Percentiles rank a stretch among this genome's conserved stretches.
phyloP scores from a whole-genome alignment of 2,888 invertebrate species.

The Yponomeuta sedellus region DNA sequence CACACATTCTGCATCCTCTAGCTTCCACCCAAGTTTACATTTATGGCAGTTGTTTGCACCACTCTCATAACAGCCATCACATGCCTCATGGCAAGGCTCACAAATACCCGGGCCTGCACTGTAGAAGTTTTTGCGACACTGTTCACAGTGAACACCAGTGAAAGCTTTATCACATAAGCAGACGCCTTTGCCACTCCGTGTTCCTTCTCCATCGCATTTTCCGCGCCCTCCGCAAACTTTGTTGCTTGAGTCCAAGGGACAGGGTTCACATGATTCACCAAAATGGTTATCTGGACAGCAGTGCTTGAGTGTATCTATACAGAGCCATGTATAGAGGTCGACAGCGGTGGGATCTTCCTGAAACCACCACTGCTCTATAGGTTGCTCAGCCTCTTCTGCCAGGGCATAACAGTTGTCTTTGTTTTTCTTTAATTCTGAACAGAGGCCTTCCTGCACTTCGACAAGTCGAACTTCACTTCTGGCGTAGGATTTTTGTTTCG shows the following conservation, averaged over 20 bases:
- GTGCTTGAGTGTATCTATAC: conserved; percentile 83
- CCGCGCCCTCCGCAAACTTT: conserved; percentile 89
- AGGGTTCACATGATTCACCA: conserved; percentile 86
- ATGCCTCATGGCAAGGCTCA: conserved; percentile 86
- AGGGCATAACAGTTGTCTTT: conserved; percentile 88
- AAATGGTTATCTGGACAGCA: conserved; percentile 92
- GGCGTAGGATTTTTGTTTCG: conserved; percentile 87
- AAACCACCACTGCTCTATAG: conserved; percentile 94
- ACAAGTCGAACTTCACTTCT: conserved; percentile 92
- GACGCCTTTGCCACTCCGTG: conserved; percentile 92
- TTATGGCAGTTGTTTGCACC: conserved; percentile 78
- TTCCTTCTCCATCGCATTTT: conserved; percentile 88
- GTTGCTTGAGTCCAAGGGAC: conserved; percentile 72
- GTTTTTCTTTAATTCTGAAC: conserved; percentile 81
- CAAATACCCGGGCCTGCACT: conserved; percentile 82
- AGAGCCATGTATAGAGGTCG: conserved; percentile 79
- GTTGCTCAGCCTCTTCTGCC: conserved; percentile 86
- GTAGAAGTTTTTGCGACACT: conserved; percentile 84
- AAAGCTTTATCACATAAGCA: conserved; percentile 92
- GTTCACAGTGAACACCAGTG: conserved; percentile 83
- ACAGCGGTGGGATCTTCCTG: conserved; percentile 68
- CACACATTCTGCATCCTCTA: conserved; percentile 82
- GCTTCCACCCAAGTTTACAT: conserved; percentile 83
- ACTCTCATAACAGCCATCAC: conserved; percentile 84
- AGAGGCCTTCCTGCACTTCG: conserved; percentile 93